Evolutionary conservation across 2,888 invertebrate species (phyloP).

Genomic region (Opisthograptis luteolata): DNA sequence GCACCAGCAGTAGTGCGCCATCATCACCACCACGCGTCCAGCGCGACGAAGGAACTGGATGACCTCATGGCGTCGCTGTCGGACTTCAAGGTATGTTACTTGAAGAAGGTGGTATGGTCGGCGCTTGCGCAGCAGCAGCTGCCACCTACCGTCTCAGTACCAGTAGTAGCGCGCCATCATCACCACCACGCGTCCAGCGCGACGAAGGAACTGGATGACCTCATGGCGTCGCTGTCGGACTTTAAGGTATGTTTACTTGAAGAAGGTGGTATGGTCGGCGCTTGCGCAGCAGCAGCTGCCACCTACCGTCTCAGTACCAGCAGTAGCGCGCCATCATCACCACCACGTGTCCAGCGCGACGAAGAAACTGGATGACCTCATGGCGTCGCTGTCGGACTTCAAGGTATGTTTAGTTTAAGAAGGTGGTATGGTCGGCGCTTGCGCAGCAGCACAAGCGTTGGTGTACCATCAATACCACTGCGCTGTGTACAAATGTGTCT

Average conservation of each 20-base stretch:
- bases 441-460: constrained; percentile 58
- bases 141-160: constrained; percentile 51
- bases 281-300: background rate
- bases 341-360: too few relatives aligned
- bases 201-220: constrained; percentile 96
- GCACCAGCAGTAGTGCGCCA: constrained; percentile 59
- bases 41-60: constrained; percentile 97
- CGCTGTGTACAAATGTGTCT: too few relatives aligned
- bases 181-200: constrained; percentile 91
- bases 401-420: too few relatives aligned
- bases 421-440: constrained; percentile 60
- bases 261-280: background rate
- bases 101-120: constrained; percentile 80
- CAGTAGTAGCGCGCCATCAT: constrained; percentile 59
- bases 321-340: too few relatives aligned
- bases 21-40: constrained; percentile 87
- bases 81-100: constrained; percentile 98
- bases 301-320: too few relatives aligned
- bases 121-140: constrained; percentile 69
- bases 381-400: too few relatives aligned
- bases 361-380: too few relatives aligned
- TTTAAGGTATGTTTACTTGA: background rate
- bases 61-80: constrained; percentile 98
- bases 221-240: background rate
- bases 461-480: constrained; percentile 73